Conservation (phyloP, 2,113 vertebrate genomes). For the Paedocypris sp. region DNA sequence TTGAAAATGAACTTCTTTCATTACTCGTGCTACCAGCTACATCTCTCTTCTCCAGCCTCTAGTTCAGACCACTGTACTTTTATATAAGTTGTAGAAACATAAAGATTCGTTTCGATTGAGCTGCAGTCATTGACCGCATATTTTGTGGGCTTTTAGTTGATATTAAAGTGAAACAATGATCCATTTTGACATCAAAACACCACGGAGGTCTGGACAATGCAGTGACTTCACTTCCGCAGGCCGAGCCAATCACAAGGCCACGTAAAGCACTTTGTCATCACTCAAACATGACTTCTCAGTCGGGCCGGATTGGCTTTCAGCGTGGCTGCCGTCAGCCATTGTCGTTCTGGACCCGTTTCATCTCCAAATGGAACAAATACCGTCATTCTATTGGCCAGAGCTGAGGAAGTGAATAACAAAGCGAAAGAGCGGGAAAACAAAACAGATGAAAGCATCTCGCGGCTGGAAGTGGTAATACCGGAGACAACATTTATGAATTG, state of each 20-base stretch:
- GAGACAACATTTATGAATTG: slow-evolving; percentile 52
- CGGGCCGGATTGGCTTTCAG: slow-evolving; percentile 53
- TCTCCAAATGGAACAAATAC: slow-evolving; percentile 52
- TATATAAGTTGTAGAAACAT: too few relatives aligned
- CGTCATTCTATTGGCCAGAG: slow-evolving; percentile 28
- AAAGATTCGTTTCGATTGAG: too few relatives aligned
- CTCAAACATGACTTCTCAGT: slow-evolving; percentile 66
- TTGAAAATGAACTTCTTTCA: too few relatives aligned
- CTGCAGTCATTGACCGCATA: too few relatives aligned
- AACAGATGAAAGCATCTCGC: slow-evolving; percentile 39
- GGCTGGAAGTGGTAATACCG: slow-evolving; percentile 33
- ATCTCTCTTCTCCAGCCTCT: too few relatives aligned
- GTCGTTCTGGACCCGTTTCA: slow-evolving; percentile 54
- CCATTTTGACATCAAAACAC: too few relatives aligned
- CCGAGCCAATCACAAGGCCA: slow-evolving; percentile 42
- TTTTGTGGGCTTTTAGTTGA: too few relatives aligned
- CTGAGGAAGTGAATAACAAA: slow-evolving; percentile 1
- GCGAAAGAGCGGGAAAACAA: slow-evolving; percentile 31
- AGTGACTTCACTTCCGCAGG: too few relatives aligned
- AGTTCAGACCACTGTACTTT: too few relatives aligned
- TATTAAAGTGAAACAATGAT: too few relatives aligned
- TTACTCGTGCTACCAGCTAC: too few relatives aligned
- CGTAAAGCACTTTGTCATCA: slow-evolving; percentile 66
- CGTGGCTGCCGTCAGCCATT: slow-evolving; percentile 41
- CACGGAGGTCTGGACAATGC: too few relatives aligned